Evolutionary conservation across 2,113 vertebrate species (phyloP).

Genomic region (Boleophthalmus pectinirostris): DNA sequence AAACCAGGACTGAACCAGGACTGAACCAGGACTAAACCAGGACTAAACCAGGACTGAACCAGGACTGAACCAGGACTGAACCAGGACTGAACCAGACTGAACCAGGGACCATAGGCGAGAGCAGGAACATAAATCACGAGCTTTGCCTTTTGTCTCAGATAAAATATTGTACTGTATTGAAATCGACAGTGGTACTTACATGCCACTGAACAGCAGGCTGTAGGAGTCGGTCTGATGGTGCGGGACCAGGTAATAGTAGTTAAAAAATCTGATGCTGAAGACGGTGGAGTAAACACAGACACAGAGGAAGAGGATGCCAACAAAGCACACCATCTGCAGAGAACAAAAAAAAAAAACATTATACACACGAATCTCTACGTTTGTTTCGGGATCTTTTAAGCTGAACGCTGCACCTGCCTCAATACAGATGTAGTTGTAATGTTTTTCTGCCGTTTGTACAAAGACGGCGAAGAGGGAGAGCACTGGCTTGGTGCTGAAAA

Average conservation of each 20-base stretch:
- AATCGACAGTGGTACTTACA: constrained; percentile 76
- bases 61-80: no score
- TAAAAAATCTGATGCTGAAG: constrained; percentile 92
- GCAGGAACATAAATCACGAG: no score
- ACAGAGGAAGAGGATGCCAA: constrained; percentile 92
- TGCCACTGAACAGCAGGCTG: constrained; percentile 95
- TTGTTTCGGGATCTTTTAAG: no score
- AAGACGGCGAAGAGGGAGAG: constrained; percentile 91
- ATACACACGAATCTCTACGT: no score
- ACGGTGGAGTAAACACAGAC: constrained; percentile 94
- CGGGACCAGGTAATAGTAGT: constrained; percentile 92
- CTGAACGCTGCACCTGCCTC: constrained; percentile 77
- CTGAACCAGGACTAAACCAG: no score
- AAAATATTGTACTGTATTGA: background rate
- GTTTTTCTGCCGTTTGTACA: constrained; percentile 87
- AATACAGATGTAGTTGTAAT: constrained; percentile 91
- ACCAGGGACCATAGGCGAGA: no score
- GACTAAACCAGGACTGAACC: no score
- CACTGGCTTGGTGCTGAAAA: constrained; percentile 90
- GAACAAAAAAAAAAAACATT: constrained; percentile 6
- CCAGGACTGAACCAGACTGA: no score
- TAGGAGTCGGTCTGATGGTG: constrained; percentile 96
- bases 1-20: no score
- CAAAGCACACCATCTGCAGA: constrained; percentile 88
- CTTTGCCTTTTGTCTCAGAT: background rate